Percentiles rank a stretch among this genome's conserved stretches.
Conservation (phyloP, 2,888 invertebrate genomes). For the Phyto melanocephala region DNA sequence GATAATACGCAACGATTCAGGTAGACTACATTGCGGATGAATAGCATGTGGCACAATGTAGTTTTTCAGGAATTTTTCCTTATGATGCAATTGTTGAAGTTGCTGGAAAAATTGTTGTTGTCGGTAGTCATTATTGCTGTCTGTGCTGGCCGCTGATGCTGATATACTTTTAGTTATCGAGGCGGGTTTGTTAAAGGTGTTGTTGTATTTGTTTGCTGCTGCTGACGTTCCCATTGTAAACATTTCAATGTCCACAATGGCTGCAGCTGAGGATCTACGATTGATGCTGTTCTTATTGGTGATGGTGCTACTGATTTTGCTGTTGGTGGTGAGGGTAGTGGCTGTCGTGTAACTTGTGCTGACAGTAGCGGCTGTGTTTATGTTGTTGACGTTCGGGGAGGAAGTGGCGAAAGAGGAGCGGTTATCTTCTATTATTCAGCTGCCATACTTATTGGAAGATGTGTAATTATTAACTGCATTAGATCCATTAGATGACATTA, state of each 20-base stretch:
- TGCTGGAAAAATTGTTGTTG: slow-evolving; percentile 31
- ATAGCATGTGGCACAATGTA: slow-evolving; percentile 32
- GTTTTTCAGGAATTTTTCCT: slow-evolving; percentile 48
- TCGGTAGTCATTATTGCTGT: slow-evolving; percentile 63
- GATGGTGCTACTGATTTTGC: background rate
- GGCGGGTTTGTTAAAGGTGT: slow-evolving; percentile 18
- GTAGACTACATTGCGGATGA: slow-evolving; percentile 45
- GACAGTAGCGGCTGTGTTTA: slow-evolving; percentile 71
- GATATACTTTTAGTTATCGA: slow-evolving; percentile 44
- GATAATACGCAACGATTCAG: slow-evolving; percentile 65
- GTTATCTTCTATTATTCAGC: slow-evolving; percentile 79
- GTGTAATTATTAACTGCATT: slow-evolving; percentile 78
- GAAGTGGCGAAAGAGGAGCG: slow-evolving; percentile 74
- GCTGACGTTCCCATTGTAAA: slow-evolving; percentile 24
- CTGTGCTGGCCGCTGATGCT: slow-evolving; percentile 34
- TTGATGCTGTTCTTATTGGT: slow-evolving; percentile 34
- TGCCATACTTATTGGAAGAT: slow-evolving; percentile 79
- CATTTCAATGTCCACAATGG: slow-evolving; percentile 57
- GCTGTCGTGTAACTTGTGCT: background rate
- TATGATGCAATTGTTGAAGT: slow-evolving; percentile 24
- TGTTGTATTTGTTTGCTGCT: slow-evolving; percentile 22
- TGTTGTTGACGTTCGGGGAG: slow-evolving; percentile 73
- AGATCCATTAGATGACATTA: slow-evolving; percentile 78
- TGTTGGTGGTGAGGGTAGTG: slow-evolving; percentile 8
- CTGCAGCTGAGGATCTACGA: slow-evolving; percentile 42